These are phyloP conservation scores for Caligus rogercresseyi DNA, from an alignment of 1,140 invertebrate species.

Conservation along the genomic window DNA sequence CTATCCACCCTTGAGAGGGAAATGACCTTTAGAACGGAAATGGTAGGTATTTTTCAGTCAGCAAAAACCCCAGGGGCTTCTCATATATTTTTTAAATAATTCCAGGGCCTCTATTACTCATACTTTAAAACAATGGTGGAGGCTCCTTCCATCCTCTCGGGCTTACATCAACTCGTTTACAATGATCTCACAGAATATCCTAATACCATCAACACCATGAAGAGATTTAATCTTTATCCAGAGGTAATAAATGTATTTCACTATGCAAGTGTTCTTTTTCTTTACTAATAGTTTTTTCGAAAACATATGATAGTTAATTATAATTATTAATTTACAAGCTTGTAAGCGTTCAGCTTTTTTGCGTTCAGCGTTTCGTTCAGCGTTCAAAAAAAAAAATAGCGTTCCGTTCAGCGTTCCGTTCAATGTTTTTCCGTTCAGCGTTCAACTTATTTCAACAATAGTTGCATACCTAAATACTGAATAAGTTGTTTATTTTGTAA, in stretches of 20 bases:
- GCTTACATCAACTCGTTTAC: constrained; percentile 39
- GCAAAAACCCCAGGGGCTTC: not conserved
- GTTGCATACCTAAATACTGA: no score
- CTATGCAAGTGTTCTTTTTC: not conserved
- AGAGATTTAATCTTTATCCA: constrained; percentile 61
- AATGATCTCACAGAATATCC: constrained; percentile 64
- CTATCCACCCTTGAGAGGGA: constrained; percentile 58
- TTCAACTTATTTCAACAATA: no score
- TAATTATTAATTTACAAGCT: no score
- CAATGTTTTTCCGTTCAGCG: no score
- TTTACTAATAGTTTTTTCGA: no score
- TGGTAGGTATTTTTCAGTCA: constrained; percentile 35
- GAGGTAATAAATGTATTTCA: constrained; percentile 41
- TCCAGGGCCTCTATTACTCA: constrained; percentile 64
- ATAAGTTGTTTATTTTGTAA: no score
- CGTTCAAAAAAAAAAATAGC: no score
- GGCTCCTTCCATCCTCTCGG: constrained; percentile 41
- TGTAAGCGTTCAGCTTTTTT: no score
- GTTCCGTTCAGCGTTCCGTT: no score
- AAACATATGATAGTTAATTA: no score
- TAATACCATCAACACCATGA: constrained; percentile 53
- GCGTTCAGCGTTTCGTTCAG: no score
- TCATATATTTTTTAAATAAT: constrained; percentile 20
- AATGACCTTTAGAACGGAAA: constrained; percentile 60
- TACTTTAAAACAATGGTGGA: constrained; percentile 62